Conservation (phyloP, 2,113 vertebrate genomes). For the Carollia perspicillata region DNA sequence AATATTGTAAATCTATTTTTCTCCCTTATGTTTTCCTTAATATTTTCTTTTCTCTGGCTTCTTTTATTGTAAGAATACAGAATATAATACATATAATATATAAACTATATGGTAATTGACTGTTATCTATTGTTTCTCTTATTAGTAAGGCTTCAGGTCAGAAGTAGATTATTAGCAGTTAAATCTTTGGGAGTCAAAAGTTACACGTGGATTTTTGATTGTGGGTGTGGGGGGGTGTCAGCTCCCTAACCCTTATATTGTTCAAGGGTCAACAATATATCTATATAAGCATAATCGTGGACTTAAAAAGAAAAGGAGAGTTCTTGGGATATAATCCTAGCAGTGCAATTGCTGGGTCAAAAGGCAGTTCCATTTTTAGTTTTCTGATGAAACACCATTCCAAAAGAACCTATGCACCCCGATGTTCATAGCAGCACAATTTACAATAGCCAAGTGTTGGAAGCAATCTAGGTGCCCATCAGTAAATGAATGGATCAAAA, state of each 20-base stretch:
- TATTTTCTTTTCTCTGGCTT: not conserved
- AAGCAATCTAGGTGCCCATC: no score
- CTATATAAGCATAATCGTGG: not conserved
- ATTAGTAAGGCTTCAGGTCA: not conserved
- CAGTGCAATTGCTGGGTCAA: no score
- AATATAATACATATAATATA: not conserved
- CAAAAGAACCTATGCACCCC: no score
- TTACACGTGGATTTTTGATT: not conserved
- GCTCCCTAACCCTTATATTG: not conserved
- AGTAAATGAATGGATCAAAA: no score
- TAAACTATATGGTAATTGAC: not conserved
- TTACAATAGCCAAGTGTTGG: no score
- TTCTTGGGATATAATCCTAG: no score
- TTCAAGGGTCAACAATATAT: not conserved
- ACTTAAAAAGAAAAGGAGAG: not conserved
- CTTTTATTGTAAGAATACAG: not conserved
- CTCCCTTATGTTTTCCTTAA: not conserved
- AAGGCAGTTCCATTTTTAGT: no score
- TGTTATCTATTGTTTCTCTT: not conserved
- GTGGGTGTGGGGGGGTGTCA: not conserved
- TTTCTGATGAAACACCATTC: no score
- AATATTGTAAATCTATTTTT: not conserved
- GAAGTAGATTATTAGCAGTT: not conserved
- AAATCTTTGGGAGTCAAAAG: not conserved
- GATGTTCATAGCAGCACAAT: no score